Evolutionary conservation across 1,140 invertebrate species (phyloP).

Genomic region (Vanessa tameamea): DNA sequence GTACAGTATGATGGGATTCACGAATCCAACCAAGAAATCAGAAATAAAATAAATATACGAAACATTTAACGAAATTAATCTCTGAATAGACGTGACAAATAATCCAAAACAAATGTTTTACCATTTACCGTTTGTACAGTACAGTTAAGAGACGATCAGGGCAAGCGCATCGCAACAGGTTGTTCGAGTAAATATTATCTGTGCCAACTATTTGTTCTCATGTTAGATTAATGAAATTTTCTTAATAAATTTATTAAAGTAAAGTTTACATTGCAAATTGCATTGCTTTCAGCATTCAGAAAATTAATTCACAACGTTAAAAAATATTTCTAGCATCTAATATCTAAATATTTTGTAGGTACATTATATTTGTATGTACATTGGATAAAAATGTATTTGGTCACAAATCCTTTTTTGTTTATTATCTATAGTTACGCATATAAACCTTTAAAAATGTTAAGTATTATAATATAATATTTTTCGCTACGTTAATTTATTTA

Average conservation of each 20-base stretch:
- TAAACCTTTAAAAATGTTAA: no score
- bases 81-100: conserved; percentile 8
- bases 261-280: no score
- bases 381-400: neutral
- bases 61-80: neutral
- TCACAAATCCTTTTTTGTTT: no score
- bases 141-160: conserved; percentile 38
- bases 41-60: neutral
- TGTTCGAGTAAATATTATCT: conserved; percentile 31
- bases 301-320: no score
- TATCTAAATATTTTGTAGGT: no score
- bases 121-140: conserved; percentile 38
- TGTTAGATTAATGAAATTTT: neutral
- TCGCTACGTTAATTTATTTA: neutral
- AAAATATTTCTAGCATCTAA: no score
- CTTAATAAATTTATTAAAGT: neutral
- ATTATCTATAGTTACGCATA: no score
- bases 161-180: conserved; percentile 45
- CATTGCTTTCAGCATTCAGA: no score
- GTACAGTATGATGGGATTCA: no score
- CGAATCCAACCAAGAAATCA: neutral
- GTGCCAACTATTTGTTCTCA: conserved; percentile 22
- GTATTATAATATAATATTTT: neutral
- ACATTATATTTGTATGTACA: no score
- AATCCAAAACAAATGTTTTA: conserved; percentile 30